Evolutionary conservation across 2,797 vertebrate species (phyloP), one percentile per base, ranked within the genome.

Genomic region (Pteropus rufus): DNA sequence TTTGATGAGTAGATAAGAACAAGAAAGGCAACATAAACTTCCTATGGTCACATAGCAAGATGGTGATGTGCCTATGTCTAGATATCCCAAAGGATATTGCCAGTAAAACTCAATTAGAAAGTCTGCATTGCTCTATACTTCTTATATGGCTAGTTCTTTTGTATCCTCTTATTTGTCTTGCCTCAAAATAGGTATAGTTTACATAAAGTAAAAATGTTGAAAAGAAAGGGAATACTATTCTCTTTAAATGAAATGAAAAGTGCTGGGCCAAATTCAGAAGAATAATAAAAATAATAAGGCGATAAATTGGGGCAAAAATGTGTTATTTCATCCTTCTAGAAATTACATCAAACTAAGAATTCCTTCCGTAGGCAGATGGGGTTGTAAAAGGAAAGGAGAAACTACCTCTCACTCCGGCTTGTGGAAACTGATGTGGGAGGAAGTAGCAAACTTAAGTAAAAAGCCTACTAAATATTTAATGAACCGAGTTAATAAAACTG

Each of bases 381-480:
- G 15, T 26, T 93, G 44, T 36, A n/a, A 70, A 89, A 44, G 10
- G 18, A 56, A 56, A 76, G 58, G 41, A 79, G 36, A 80, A 60
- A 19, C 36, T 15, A 36, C 46, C 29, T 67, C 44, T 85, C 10
- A 0, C 2, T 1, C 10, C 10, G 41, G 21, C 8, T 64, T 0
- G 0, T 9, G 26, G 31, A 69, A 36, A 88, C 58, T 2, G 31
- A 94, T 60, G 52, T 12, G 26, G 65, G 56, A 88, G 90, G 91
- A 93, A 96, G 86, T 2, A 75, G n/a, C 23, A 39, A 3, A 77
- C 91, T 90, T 90, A 85, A 34, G 83, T 39, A 70, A 96, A 96
- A 95, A 94, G 88, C 82, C 87, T 91, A 11, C 85, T 97, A 88
- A 97, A 97, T 97, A 96, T 86, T 97, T 97, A 67, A 97, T 76